Evolutionary conservation across 2,113 vertebrate species (phyloP), one percentile per base, ranked within the genome.

Genomic region (Synchiropus splendidus): DNA sequence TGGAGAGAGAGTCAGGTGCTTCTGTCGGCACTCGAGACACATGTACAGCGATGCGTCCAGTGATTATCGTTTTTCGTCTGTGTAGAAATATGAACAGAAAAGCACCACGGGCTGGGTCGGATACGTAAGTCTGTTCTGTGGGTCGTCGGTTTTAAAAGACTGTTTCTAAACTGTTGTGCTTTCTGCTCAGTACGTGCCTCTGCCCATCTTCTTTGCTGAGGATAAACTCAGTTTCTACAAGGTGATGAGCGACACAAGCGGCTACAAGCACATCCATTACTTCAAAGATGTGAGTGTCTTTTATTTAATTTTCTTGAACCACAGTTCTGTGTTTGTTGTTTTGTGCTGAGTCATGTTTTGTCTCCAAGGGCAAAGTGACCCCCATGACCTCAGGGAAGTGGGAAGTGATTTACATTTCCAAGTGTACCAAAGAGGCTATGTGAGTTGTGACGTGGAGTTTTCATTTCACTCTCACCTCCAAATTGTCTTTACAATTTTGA

Each of bases 241-340:
- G 84, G 87, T 98, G 70, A 90, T 92, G 86, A 97, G 92, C 37
- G 88, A 94, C 76, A 76, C 75, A 52, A 64, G 76, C 49, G 92
- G 92, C 58, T 98, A 92, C 75, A 98, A 96, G 82, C 95, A 98
- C 65, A 89, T 98, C 67, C 91, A 97, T 82, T 87, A 87, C 62
- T 67, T 87, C 6, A 81, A 71, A 51, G 69, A 75, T 31, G 86
- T 86, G 62, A 79, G 82, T 79, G 16, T 32, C 18, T 27, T 27
- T n/a, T n/a, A n/a, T n/a, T n/a, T n/a, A n/a, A n/a, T n/a, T n/a
- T n/a, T n/a, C n/a, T n/a, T n/a, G n/a, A 11, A 34, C 9, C 43
- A 1, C 6, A 2, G 27, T 14, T 30, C 6, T n/a, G n/a, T n/a
- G n/a, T n/a, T n/a, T n/a, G n/a, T n/a, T n/a, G n/a, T n/a, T 38